phyloP scores from a whole-genome alignment of 2,797 vertebrate species.

The Arctocebus calabarensis region DNA sequence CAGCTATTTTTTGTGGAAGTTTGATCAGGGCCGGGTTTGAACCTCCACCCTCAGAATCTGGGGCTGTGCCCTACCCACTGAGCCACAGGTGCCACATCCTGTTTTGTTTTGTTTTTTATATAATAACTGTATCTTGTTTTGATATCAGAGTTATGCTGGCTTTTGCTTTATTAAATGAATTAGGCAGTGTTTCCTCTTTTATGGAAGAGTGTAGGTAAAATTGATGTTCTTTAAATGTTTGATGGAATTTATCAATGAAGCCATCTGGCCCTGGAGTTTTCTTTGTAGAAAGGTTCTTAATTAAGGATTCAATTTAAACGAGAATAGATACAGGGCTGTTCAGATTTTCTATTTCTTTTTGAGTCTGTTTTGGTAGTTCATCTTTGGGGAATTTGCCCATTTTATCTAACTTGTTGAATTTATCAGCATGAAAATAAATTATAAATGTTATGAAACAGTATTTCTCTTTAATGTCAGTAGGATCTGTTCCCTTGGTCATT shows the following conservation, averaged over 20 bases:
- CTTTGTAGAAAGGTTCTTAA: conserved; percentile 48
- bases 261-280: background rate
- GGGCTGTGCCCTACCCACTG: no score
- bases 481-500: background rate
- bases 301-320: conserved; percentile 29
- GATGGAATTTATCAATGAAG: conserved; percentile 11
- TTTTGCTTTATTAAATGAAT: background rate
- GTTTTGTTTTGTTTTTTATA: background rate
- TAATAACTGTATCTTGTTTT: background rate
- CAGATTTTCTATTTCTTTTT: conserved; percentile 11
- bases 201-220: background rate
- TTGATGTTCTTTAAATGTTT: conserved; percentile 20
- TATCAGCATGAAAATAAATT: conserved; percentile 35
- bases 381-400: background rate
- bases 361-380: background rate
- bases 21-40: no score
- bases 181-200: background rate
- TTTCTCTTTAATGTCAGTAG: conserved; percentile 32
- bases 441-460: background rate
- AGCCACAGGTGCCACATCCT: background rate
- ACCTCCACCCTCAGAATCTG: no score
- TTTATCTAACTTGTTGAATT: conserved; percentile 28
- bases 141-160: background rate
- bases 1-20: no score
- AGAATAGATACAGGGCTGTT: background rate